Conservation (phyloP, 2,888 invertebrate genomes). For the Spilarctia lutea region DNA sequence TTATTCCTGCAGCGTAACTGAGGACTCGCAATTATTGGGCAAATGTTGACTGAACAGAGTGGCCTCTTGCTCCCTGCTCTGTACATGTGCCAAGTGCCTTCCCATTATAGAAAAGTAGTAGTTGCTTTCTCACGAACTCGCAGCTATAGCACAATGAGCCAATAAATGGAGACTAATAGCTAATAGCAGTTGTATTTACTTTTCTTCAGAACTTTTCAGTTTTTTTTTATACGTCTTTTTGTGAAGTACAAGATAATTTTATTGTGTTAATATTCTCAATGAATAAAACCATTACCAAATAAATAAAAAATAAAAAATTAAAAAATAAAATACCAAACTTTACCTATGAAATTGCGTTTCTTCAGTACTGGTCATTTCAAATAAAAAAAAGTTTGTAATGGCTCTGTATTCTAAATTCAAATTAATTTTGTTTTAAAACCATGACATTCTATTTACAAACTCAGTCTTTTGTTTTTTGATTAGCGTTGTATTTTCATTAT, state of each 20-base stretch:
- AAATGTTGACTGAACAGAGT: constrained; percentile 81
- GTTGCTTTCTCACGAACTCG: constrained; percentile 70
- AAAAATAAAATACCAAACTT: no score
- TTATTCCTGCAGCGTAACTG: constrained; percentile 79
- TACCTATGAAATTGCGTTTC: no score
- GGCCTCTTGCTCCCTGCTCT: constrained; percentile 69
- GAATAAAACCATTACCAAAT: no score
- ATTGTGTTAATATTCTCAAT: background rate
- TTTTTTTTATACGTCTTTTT: constrained; percentile 15
- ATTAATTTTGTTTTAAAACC: no score
- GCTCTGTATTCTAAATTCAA: no score
- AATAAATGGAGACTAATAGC: constrained; percentile 65
- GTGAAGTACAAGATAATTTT: background rate
- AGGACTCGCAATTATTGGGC: constrained; percentile 83
- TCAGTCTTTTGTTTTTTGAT: no score
- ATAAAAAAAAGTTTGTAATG: no score
- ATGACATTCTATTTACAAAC: no score
- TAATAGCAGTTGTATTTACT: constrained; percentile 54
- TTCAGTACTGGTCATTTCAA: no score
- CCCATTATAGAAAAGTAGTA: constrained; percentile 74
- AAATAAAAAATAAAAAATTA: no score
- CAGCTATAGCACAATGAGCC: constrained; percentile 65
- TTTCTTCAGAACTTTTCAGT: constrained; percentile 30
- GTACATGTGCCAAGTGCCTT: constrained; percentile 75
- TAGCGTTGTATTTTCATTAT: no score